Percentiles rank a stretch among this genome's conserved stretches.
Evolutionary conservation across 2,113 vertebrate species (phyloP).

Genomic region (Plectropomus leopardus): DNA sequence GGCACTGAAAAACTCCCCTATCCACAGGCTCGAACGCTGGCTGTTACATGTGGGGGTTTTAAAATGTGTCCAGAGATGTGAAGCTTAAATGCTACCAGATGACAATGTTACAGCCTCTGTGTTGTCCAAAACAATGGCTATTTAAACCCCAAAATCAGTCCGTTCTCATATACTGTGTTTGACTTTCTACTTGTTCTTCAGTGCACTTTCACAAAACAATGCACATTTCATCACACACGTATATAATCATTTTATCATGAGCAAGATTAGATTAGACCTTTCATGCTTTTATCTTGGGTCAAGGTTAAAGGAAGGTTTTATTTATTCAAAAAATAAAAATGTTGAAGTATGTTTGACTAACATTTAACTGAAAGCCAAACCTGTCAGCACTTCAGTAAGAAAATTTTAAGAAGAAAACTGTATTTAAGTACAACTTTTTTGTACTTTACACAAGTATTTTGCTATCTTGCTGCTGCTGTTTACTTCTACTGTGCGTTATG

Average conservation of each 20-base stretch:
- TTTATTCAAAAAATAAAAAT: neutral
- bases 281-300: constrained; percentile 22
- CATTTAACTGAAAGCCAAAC: constrained; percentile 1
- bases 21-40: constrained; percentile 13
- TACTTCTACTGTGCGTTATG: neutral
- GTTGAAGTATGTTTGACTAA: neutral
- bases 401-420: neutral
- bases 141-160: constrained; percentile 1
- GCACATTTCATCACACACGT: constrained; percentile 15
- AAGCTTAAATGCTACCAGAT: constrained; percentile 43
- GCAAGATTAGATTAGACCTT: constrained; percentile 49
- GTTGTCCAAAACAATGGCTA: neutral
- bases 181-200: constrained; percentile 29
- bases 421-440: neutral
- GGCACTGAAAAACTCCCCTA: constrained; percentile 64
- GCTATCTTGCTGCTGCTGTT: neutral
- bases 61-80: constrained; percentile 40
- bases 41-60: constrained; percentile 22
- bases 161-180: constrained; percentile 36
- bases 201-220: constrained; percentile 19
- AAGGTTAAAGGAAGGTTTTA: constrained; percentile 46
- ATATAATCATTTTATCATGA: constrained; percentile 10
- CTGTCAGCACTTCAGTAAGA: neutral
- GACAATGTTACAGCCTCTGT: neutral
- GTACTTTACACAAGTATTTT: neutral